Conservation (phyloP, 2,797 vertebrate species). For the Neoniphon sammara region DNA sequence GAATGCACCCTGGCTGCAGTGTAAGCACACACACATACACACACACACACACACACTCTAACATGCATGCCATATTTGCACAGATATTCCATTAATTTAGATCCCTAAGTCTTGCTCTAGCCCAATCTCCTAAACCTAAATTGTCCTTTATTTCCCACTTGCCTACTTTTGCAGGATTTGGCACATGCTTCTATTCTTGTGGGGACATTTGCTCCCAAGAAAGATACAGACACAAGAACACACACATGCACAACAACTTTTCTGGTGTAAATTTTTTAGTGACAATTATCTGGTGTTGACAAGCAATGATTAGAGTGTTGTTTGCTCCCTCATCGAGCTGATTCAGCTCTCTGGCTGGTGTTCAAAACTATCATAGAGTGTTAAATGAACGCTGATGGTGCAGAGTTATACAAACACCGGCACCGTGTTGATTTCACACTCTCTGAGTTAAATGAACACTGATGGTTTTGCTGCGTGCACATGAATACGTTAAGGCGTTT, state of each 20-base stretch:
- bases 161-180: not conserved
- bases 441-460: slow-evolving; percentile 19
- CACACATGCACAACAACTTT: not conserved
- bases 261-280: slow-evolving; percentile 37
- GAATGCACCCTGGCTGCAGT: slow-evolving; percentile 22
- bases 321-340: slow-evolving; percentile 21
- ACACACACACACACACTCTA: slow-evolving; percentile 2
- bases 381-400: not conserved
- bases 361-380: slow-evolving; percentile 6
- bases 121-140: not conserved
- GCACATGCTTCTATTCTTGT: not conserved
- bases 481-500: not conserved
- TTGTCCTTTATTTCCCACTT: not conserved
- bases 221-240: not conserved
- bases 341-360: slow-evolving; percentile 10
- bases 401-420: not conserved
- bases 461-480: not conserved
- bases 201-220: not conserved
- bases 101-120: not conserved
- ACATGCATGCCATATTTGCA: slow-evolving; percentile 25
- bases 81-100: slow-evolving; percentile 22
- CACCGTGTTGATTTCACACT: slow-evolving; percentile 22
- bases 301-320: slow-evolving; percentile 35
- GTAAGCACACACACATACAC: slow-evolving; percentile 16
- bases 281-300: slow-evolving; percentile 34